Percentiles rank a stretch among this genome's conserved stretches.
These are phyloP conservation scores for Biston betularia DNA, from an alignment of 2,888 invertebrate genomes.

Conservation along the genomic window DNA sequence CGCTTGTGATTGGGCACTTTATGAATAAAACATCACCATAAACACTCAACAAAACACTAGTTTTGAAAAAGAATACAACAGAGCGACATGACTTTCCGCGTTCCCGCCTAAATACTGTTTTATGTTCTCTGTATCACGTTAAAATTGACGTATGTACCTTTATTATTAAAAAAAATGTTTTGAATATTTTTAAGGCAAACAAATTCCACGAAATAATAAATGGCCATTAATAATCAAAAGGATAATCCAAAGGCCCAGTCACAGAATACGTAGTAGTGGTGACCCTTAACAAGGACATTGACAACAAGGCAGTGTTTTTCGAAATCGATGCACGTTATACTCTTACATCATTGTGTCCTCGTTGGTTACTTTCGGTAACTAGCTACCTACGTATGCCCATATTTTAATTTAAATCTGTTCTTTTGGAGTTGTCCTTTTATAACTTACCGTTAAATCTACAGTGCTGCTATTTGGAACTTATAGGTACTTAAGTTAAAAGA, in stretches of 20 bases:
- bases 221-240: not conserved
- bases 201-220: not conserved
- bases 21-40: too few species aligned
- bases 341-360: conserved; percentile 4
- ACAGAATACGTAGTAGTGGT: not conserved
- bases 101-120: too few species aligned
- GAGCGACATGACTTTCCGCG: too few species aligned
- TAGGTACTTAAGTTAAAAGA: too few species aligned
- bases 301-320: conserved; percentile 6
- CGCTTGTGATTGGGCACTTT: too few species aligned
- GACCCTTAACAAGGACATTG: conserved; percentile 2
- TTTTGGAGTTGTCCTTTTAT: not conserved
- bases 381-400: conserved; percentile 3
- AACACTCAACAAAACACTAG: too few species aligned
- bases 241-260: not conserved
- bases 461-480: too few species aligned
- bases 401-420: not conserved
- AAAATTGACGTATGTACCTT: too few species aligned
- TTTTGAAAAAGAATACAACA: too few species aligned
- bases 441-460: too few species aligned
- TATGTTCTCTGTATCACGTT: too few species aligned
- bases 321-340: conserved; percentile 6
- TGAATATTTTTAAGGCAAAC: not conserved
- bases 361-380: conserved; percentile 3
- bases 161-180: too few species aligned